phyloP scores from a whole-genome alignment of 2,113 vertebrate genomes.

The Larimichthys polyactis region DNA sequence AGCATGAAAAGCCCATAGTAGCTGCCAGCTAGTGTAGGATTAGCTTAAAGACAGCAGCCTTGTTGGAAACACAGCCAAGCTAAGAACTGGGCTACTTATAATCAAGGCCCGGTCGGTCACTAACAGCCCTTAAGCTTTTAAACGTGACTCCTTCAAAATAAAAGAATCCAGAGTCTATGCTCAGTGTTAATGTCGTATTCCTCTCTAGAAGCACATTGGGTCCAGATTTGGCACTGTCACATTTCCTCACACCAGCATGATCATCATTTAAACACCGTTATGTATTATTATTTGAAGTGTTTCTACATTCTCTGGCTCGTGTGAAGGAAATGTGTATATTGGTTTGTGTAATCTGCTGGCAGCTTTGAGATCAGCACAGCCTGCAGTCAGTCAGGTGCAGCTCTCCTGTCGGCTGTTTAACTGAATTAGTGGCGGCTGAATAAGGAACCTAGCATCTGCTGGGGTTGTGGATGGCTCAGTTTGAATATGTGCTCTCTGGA shows the following conservation, averaged over 20 bases:
- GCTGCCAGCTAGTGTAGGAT: constrained; percentile 51
- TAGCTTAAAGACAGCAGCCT: constrained; percentile 44
- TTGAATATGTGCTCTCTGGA: constrained; percentile 44
- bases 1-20: constrained; percentile 32
- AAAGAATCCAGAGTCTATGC: constrained; percentile 10
- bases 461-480: neutral
- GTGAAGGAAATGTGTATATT: constrained; percentile 7
- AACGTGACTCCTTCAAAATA: constrained; percentile 38
- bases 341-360: constrained; percentile 19
- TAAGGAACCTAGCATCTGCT: constrained; percentile 31
- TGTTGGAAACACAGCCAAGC: constrained; percentile 36
- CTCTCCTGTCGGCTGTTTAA: constrained; percentile 31
- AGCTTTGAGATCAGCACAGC: constrained; percentile 33
- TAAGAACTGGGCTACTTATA: constrained; percentile 52
- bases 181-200: neutral
- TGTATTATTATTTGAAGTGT: neutral
- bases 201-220: constrained; percentile 34
- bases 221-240: neutral
- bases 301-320: neutral
- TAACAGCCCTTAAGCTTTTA: constrained; percentile 53
- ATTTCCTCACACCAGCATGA: constrained; percentile 45
- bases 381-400: constrained; percentile 40
- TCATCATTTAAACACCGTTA: neutral
- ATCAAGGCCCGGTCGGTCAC: constrained; percentile 15
- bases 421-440: constrained; percentile 32